Evolutionary conservation across 2,888 invertebrate genomes (phyloP).

Genomic region (Aspidiotus rigidus): DNA sequence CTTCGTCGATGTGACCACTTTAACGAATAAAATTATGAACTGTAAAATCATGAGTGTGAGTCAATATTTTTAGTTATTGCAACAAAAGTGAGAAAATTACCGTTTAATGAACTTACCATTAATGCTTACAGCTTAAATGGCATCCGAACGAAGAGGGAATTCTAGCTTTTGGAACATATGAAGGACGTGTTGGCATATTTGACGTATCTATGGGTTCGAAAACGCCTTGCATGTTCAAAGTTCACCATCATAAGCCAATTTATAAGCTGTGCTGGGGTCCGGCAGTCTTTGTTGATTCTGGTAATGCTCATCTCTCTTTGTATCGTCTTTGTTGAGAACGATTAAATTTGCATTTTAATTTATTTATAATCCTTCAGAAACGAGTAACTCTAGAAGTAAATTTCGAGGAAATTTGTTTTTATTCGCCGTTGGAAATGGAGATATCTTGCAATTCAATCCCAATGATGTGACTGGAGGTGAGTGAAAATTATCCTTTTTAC

Average conservation of each 20-base stretch:
- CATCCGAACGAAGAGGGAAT: conserved; percentile 67
- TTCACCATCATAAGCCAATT: conserved; percentile 52
- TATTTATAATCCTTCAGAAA: neutral
- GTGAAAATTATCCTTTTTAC: no score
- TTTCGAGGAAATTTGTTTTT: conserved; percentile 17
- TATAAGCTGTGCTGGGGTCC: conserved; percentile 59
- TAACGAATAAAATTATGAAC: conserved; percentile 61
- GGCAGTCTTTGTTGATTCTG: conserved; percentile 32
- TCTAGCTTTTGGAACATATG: conserved; percentile 72
- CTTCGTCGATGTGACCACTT: conserved; percentile 45
- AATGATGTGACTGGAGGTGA: conserved; percentile 43
- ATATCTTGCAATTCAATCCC: conserved; percentile 49
- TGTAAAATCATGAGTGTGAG: conserved; percentile 53
- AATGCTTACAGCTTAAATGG: conserved; percentile 54
- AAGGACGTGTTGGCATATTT: conserved; percentile 66
- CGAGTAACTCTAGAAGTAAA: neutral
- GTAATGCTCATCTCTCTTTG: neutral
- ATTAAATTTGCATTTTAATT: neutral
- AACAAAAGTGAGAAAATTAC: no score
- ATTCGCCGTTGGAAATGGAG: conserved; percentile 53
- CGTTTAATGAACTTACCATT: no score
- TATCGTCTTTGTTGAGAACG: neutral
- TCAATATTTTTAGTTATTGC: neutral
- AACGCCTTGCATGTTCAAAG: conserved; percentile 48
- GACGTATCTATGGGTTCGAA: conserved; percentile 46